Conservation (phyloP, 1,140 invertebrate genomes). For the Melitaea cinxia region DNA sequence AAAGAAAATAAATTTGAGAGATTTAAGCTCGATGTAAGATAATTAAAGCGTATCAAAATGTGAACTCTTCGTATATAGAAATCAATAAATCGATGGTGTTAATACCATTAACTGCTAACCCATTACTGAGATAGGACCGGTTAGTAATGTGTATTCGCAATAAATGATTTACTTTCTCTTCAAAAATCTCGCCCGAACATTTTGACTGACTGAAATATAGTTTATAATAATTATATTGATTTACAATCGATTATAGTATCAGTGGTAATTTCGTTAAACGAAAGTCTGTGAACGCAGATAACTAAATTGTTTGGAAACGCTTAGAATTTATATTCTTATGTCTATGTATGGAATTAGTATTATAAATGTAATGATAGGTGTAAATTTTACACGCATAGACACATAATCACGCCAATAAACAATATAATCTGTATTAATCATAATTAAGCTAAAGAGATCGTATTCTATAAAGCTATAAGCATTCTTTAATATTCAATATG, state of each 20-base stretch:
- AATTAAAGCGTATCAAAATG: slow-evolving; percentile 20
- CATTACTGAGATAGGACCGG: slow-evolving; percentile 62
- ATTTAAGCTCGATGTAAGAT: slow-evolving; percentile 5
- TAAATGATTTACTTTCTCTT: slow-evolving; percentile 76
- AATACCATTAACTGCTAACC: slow-evolving; percentile 50
- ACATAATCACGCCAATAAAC: too few relatives aligned
- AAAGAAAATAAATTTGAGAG: not conserved
- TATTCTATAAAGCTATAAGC: too few relatives aligned
- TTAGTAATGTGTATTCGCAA: slow-evolving; percentile 62
- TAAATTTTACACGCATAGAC: too few relatives aligned
- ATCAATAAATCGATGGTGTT: slow-evolving; percentile 42
- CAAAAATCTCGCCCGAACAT: slow-evolving; percentile 64
- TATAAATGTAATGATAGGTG: too few relatives aligned
- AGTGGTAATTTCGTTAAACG: slow-evolving; percentile 30
- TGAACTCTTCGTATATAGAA: slow-evolving; percentile 15
- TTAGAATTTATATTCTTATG: not conserved
- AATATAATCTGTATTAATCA: too few relatives aligned
- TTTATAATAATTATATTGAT: slow-evolving; percentile 61
- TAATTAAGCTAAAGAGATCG: too few relatives aligned
- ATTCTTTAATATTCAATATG: too few relatives aligned
- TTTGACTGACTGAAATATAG: slow-evolving; percentile 48
- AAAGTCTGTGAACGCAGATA: slow-evolving; percentile 16
- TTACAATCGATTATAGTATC: slow-evolving; percentile 34
- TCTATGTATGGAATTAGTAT: not conserved
- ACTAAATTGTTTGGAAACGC: not conserved